These are phyloP conservation scores for Apotomis turbidana DNA, from an alignment of 2,888 invertebrate species.

Conservation along the genomic window DNA sequence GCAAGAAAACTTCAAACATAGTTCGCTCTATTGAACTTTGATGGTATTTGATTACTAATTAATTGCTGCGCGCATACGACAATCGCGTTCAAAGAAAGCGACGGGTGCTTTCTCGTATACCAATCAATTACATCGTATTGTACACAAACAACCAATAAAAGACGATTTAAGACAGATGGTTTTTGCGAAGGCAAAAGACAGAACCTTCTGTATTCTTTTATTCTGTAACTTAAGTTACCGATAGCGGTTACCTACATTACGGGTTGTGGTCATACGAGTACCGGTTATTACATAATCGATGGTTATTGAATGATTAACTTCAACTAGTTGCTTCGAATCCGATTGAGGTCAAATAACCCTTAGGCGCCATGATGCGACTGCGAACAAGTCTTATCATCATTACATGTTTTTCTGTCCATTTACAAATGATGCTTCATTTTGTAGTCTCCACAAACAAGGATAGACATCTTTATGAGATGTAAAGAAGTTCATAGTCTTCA, in stretches of 20 bases:
- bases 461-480: no score
- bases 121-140: no score
- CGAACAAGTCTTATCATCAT: not conserved
- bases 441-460: no score
- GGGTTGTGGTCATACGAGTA: constrained; percentile 12
- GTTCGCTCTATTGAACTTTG: no score
- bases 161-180: no score
- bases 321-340: not conserved
- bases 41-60: constrained; percentile 28
- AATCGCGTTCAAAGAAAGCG: no score
- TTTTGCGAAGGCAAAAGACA: no score
- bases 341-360: constrained; percentile 4
- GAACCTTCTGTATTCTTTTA: not conserved
- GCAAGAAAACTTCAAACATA: no score
- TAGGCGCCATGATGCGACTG: not conserved
- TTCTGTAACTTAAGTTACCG: constrained; percentile 3
- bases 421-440: not conserved
- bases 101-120: no score
- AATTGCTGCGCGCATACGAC: constrained; percentile 6
- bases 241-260: constrained; percentile 16
- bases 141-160: no score
- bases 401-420: not conserved
- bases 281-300: constrained; percentile 7
- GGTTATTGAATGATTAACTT: constrained; percentile 11
- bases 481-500: no score